Percentiles rank a stretch among this genome's conserved stretches.
These are phyloP conservation scores for Nycticebus coucang DNA, from an alignment of 2,113 vertebrate species.

Conservation along the genomic window DNA sequence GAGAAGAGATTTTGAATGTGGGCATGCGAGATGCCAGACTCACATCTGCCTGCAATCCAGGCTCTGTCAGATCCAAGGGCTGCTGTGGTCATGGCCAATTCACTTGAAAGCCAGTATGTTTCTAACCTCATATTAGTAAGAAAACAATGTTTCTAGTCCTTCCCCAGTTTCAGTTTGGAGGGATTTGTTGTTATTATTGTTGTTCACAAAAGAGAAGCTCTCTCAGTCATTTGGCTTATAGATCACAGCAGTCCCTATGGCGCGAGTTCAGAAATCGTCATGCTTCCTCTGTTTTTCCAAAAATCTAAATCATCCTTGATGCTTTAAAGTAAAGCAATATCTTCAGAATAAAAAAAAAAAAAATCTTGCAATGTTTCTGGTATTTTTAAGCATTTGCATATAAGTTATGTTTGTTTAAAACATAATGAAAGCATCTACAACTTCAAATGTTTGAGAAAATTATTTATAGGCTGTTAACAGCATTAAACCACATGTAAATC, in stretches of 20 bases:
- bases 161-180: constrained; percentile 73
- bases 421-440: constrained; percentile 9
- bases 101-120: constrained; percentile 83
- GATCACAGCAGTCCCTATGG: constrained; percentile 69
- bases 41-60: constrained; percentile 88
- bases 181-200: neutral
- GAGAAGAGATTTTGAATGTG: constrained; percentile 70
- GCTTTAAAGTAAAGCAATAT: constrained; percentile 74
- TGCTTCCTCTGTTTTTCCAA: constrained; percentile 74
- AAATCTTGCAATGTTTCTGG: neutral
- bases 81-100: constrained; percentile 87
- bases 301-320: constrained; percentile 71
- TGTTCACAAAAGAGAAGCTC: constrained; percentile 59
- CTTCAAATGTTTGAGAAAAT: constrained; percentile 36
- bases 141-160: constrained; percentile 79
- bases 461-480: constrained; percentile 22
- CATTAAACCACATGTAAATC: constrained; percentile 28
- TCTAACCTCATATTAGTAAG: constrained; percentile 73
- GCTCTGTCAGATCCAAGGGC: constrained; percentile 83
- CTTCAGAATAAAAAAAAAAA: constrained; percentile 8
- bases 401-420: constrained; percentile 43
- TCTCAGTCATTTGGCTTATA: constrained; percentile 63
- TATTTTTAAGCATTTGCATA: constrained; percentile 44
- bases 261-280: constrained; percentile 71
- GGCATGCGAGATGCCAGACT: constrained; percentile 84